Evolutionary conservation across 2,888 invertebrate genomes (phyloP), one percentile per base, ranked within the genome.

Genomic region (Andricus curvator): DNA sequence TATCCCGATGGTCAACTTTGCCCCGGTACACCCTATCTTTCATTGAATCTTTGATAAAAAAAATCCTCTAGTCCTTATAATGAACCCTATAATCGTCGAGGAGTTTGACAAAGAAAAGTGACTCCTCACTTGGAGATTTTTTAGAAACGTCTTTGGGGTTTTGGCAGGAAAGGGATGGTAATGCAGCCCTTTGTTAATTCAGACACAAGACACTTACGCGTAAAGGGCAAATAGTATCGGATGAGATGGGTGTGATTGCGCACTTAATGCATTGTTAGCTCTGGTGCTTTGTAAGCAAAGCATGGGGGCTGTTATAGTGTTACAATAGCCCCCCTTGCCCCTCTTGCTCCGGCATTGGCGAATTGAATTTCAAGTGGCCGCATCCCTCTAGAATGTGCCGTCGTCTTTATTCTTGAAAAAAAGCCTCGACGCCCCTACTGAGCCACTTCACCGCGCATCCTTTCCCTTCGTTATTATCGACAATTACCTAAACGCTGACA

Each of bases 201-300:
- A 89, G 86, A 86, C 86, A 89, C 88, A 87, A 88, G 87, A 89
- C 88, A 88, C 90, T 90, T 89, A 88, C 85, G 88, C 89, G 91
- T 88, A 92, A 91, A 92, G 91, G 91, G 92, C 92, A 92, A 93
- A 92, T 92, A 92, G 91, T 93, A 93, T 92, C 92, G 92, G 92
- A 92, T 92, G 92, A 92, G 92, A 92, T 92, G 92, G 92, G 90
- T 91, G 92, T 92, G 92, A 92, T 92, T 92, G 92, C 92, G 92
- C 92, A 92, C 92, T 92, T 92, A 91, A 92, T 92, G 92, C 90
- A 92, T 92, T 92, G 92, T 92, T 90, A 90, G 89, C 82, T 85
- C 86, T 82, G 87, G 84, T 86, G 89, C 87, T 91, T 92, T 91
- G 92, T 92, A 91, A 91, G 92, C 91, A 91, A 91, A 90, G 90